Evolutionary conservation across 2,113 vertebrate genomes (phyloP).

Genomic region (Sorex fumeus): DNA sequence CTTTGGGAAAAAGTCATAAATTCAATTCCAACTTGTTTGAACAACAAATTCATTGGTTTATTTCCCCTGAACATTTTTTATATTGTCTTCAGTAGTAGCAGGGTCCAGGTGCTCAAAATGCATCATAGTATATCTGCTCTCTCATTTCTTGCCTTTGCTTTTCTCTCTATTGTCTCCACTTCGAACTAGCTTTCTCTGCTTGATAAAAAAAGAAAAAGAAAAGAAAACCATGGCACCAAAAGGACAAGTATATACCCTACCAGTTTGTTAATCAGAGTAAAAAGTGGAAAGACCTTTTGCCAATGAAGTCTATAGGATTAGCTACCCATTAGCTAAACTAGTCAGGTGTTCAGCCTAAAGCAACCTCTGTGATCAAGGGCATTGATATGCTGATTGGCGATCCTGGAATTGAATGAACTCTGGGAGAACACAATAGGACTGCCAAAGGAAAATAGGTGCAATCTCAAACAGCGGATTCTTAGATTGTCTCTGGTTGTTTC

Average conservation of each 20-base stretch:
- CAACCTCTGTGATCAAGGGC: neutral
- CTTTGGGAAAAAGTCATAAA: slow-evolving; percentile 4
- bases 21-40: neutral
- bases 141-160: neutral
- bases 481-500: neutral
- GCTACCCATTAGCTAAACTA: neutral
- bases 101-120: neutral
- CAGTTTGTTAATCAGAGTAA: neutral
- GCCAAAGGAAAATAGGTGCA: neutral
- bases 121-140: neutral
- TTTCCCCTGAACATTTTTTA: neutral
- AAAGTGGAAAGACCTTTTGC: neutral
- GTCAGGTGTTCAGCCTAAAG: neutral
- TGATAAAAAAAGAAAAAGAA: neutral
- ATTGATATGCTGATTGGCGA: neutral
- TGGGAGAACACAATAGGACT: neutral
- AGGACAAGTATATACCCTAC: neutral
- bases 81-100: neutral
- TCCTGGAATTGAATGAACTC: neutral
- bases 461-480: neutral
- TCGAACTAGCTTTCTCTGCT: neutral
- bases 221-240: neutral
- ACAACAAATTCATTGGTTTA: neutral
- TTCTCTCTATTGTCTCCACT: neutral
- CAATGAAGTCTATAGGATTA: neutral